Evolutionary conservation across 2,113 vertebrate species (phyloP).

Genomic region (Crotalus tigris): DNA sequence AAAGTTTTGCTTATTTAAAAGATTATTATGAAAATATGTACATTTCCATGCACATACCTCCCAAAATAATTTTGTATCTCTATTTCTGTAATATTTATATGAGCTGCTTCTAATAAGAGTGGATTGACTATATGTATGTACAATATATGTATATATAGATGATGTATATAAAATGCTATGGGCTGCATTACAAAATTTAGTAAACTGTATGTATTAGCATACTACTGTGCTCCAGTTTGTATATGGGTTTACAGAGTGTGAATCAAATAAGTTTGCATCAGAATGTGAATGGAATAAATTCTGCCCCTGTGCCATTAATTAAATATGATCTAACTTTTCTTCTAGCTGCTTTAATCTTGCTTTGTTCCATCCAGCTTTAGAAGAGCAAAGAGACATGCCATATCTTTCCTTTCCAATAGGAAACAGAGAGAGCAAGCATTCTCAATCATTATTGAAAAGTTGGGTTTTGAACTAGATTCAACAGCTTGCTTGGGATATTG

Average conservation of each 20-base stretch:
- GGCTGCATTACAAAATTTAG: background rate
- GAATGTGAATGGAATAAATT: background rate
- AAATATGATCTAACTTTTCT: background rate
- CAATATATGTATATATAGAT: background rate
- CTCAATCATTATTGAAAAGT: background rate
- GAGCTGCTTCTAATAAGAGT: background rate
- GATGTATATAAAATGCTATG: background rate
- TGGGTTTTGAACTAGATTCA: background rate
- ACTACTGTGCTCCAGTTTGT: background rate
- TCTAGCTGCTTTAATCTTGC: background rate
- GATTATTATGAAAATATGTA: background rate
- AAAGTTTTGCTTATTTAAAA: background rate
- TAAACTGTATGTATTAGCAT: background rate
- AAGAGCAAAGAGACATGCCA: background rate
- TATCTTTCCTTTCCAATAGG: background rate
- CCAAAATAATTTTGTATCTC: background rate
- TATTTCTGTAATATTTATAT: background rate
- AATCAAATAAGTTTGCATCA: background rate
- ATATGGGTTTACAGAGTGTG: background rate
- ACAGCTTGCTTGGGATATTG: background rate
- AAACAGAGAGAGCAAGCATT: background rate
- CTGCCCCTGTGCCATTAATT: background rate
- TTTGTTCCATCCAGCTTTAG: background rate
- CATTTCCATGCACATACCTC: background rate
- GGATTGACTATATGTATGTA: background rate